These are phyloP conservation scores for Orgyia antiqua DNA, from an alignment of 2,888 invertebrate genomes.

Conservation along the genomic window DNA sequence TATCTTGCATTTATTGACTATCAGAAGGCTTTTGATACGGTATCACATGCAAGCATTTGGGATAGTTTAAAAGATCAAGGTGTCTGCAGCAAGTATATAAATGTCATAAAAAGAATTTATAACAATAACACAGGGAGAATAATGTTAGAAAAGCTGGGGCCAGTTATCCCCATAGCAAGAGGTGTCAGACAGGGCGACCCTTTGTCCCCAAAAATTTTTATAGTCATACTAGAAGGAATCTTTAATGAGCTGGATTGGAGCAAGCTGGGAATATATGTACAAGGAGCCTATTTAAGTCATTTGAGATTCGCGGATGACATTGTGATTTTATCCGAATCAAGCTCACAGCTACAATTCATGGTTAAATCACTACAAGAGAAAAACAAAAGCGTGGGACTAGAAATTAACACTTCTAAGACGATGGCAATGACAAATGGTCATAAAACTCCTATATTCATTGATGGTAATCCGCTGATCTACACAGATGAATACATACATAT, in stretches of 20 bases:
- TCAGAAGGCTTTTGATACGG: too few relatives aligned
- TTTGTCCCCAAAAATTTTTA: slow-evolving; percentile 8
- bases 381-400: neutral
- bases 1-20: too few relatives aligned
- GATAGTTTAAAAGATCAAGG: too few relatives aligned
- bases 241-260: slow-evolving; percentile 7
- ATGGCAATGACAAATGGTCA: neutral
- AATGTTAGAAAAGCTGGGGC: slow-evolving; percentile 8
- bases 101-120: too few relatives aligned
- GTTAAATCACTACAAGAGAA: neutral
- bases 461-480: neutral
- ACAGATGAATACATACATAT: neutral
- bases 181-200: slow-evolving; percentile 11
- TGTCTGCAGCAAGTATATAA: too few relatives aligned
- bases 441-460: neutral
- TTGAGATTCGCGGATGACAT: neutral
- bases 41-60: too few relatives aligned
- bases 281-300: slow-evolving; percentile 1
- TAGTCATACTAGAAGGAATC: slow-evolving; percentile 4
- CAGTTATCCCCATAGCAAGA: slow-evolving; percentile 5
- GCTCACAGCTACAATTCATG: neutral
- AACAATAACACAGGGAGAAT: slow-evolving; percentile 6
- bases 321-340: neutral
- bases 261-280: slow-evolving; percentile 2
- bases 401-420: neutral